Evolutionary conservation across 1,140 invertebrate species (phyloP).

Genomic region (Cotesia vestalis): DNA sequence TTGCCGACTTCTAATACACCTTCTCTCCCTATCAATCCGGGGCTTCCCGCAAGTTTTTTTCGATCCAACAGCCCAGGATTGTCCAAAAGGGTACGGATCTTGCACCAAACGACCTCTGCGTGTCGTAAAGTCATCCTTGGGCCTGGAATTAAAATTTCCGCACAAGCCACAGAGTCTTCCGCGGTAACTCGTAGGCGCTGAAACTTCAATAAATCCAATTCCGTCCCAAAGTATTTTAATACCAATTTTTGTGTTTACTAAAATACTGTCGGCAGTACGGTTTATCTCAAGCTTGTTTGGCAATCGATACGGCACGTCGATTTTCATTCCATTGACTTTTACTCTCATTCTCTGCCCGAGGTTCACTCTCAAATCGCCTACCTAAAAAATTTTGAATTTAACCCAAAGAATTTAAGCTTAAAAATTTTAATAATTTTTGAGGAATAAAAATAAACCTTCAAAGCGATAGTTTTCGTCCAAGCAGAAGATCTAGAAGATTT

Average conservation of each 20-base stretch:
- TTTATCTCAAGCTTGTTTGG: slow-evolving; percentile 68
- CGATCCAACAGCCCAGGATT: slow-evolving; percentile 86
- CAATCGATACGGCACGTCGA: slow-evolving; percentile 73
- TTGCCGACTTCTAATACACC: slow-evolving; percentile 47
- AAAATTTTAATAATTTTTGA: slow-evolving; percentile 12
- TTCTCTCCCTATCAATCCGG: slow-evolving; percentile 46
- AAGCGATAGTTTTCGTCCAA: slow-evolving; percentile 87
- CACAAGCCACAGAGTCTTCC: slow-evolving; percentile 87
- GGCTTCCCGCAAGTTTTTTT: slow-evolving; percentile 74
- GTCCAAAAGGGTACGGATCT: slow-evolving; percentile 79
- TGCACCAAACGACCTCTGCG: slow-evolving; percentile 71
- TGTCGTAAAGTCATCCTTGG: slow-evolving; percentile 78
- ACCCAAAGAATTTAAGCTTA: no score
- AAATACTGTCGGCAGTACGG: slow-evolving; percentile 71
- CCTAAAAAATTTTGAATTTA: slow-evolving; percentile 42
- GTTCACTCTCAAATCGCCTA: slow-evolving; percentile 79
- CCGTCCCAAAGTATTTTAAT: slow-evolving; percentile 91
- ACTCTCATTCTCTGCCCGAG: slow-evolving; percentile 87
- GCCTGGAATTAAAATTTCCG: slow-evolving; percentile 88
- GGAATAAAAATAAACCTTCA: slow-evolving; percentile 67
- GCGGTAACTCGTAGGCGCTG: slow-evolving; percentile 82
- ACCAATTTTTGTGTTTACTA: slow-evolving; percentile 75
- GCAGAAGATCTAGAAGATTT: slow-evolving; percentile 81
- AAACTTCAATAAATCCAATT: slow-evolving; percentile 89
- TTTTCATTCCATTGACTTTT: slow-evolving; percentile 82